phyloP scores from a whole-genome alignment of 2,113 vertebrate species.

The Colius striatus region DNA sequence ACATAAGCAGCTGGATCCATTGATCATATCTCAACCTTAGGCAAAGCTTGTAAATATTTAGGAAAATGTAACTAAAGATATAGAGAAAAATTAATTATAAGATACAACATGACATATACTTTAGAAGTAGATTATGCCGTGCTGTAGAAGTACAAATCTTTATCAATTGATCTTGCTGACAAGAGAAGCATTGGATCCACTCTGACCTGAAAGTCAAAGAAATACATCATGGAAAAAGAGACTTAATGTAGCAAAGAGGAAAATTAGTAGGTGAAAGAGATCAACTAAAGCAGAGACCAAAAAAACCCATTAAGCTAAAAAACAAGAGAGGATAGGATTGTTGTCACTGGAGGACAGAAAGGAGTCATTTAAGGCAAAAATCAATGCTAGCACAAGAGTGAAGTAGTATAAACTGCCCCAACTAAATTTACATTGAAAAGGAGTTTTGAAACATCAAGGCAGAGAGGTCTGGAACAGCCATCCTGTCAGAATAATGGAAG shows the following conservation, averaged over 20 bases:
- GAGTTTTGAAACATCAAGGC: neutral
- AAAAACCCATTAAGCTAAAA: neutral
- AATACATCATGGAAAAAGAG: neutral
- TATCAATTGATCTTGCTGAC: neutral
- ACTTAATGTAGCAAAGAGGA: neutral
- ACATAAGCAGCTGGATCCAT: neutral
- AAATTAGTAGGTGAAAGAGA: neutral
- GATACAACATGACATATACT: neutral
- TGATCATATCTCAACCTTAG: neutral
- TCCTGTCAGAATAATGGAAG: neutral
- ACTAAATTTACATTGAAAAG: neutral
- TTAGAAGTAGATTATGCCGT: neutral
- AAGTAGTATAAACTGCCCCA: neutral
- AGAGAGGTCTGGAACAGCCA: neutral
- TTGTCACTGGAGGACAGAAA: neutral
- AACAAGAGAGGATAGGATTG: neutral
- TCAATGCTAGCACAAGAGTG: neutral
- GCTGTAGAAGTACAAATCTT: neutral
- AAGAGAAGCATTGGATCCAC: neutral
- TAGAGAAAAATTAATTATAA: neutral
- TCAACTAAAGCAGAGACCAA: neutral
- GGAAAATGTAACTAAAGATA: neutral
- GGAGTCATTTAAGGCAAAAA: neutral
- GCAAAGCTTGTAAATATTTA: neutral
- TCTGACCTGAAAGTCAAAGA: neutral